Percentiles rank a stretch among this genome's conserved stretches.
phyloP scores from a whole-genome alignment of 2,888 invertebrate genomes.

The Lamellibrachia satsuma region DNA sequence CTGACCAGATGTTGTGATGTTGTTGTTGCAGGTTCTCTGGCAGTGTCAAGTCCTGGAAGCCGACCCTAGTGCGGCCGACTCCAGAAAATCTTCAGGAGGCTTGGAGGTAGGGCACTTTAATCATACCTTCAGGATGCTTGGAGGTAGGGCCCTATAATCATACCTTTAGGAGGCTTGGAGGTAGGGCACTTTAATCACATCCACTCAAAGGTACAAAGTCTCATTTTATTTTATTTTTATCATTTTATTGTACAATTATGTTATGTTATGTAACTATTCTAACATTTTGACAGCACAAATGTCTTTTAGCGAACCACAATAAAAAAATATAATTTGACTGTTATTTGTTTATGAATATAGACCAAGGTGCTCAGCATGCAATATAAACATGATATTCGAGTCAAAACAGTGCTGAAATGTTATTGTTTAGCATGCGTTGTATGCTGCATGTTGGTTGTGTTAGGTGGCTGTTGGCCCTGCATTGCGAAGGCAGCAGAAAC shows the following conservation, averaged over 20 bases:
- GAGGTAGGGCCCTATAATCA: slow-evolving; percentile 21
- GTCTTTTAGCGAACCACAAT: not conserved
- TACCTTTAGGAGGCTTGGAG: not conserved
- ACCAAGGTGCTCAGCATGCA: too few species aligned
- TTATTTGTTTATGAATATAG: too few species aligned
- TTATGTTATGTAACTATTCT: too few species aligned
- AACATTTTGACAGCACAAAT: too few species aligned
- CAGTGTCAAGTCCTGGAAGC: slow-evolving; percentile 53
- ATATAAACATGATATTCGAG: too few species aligned
- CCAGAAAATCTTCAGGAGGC: slow-evolving; percentile 62
- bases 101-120: slow-evolving; percentile 56
- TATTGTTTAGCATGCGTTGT: not conserved
- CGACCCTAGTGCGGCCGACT: slow-evolving; percentile 62
- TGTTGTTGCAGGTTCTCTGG: not conserved
- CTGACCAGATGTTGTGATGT: not conserved
- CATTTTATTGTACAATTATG: too few species aligned
- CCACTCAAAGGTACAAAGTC: too few species aligned
- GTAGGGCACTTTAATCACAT: slow-evolving; percentile 22
- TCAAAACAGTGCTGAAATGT: not conserved
- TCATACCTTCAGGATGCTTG: not conserved
- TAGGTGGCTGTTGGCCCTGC: slow-evolving; percentile 62
- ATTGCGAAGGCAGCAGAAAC: slow-evolving; percentile 65
- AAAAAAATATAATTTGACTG: not conserved
- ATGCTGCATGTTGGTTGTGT: not conserved
- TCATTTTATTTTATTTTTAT: too few species aligned